Evolutionary conservation across 2,888 invertebrate species (phyloP).

Genomic region (Gymnosoma rotundatum): DNA sequence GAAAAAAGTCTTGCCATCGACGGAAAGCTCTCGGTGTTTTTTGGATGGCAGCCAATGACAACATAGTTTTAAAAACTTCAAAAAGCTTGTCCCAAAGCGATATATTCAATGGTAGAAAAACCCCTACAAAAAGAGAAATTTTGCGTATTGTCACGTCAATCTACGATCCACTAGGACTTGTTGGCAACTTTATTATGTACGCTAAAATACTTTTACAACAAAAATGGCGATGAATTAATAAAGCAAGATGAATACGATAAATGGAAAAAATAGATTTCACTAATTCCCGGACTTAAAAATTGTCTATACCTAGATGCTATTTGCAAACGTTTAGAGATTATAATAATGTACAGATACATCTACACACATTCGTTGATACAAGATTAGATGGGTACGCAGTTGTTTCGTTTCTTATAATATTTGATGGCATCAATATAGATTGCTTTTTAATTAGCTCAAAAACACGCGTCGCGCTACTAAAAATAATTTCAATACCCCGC

Average conservation of each 20-base stretch:
- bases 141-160: slow-evolving; percentile 4
- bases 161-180: slow-evolving; percentile 52
- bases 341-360: slow-evolving; percentile 28
- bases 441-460: slow-evolving; percentile 37
- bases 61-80: slow-evolving; percentile 40
- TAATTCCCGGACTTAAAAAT: slow-evolving; percentile 29
- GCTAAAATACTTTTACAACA: slow-evolving; percentile 51
- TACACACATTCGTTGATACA: slow-evolving; percentile 33
- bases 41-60: slow-evolving; percentile 44
- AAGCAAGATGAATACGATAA: not conserved
- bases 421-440: slow-evolving; percentile 8
- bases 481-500: slow-evolving; percentile 53
- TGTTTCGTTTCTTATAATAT: slow-evolving; percentile 27
- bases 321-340: slow-evolving; percentile 27
- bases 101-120: slow-evolving; percentile 4
- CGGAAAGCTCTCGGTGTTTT: slow-evolving; percentile 46
- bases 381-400: slow-evolving; percentile 26
- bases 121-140: slow-evolving; percentile 51
- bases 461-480: slow-evolving; percentile 58
- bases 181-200: slow-evolving; percentile 58
- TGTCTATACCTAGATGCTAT: slow-evolving; percentile 51
- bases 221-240: slow-evolving; percentile 40
- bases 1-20: not conserved
- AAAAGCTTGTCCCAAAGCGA: not conserved
- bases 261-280: slow-evolving; percentile 38